These are phyloP conservation scores for Philopedon plagiatum DNA, from an alignment of 2,888 invertebrate species.

Conservation along the genomic window DNA sequence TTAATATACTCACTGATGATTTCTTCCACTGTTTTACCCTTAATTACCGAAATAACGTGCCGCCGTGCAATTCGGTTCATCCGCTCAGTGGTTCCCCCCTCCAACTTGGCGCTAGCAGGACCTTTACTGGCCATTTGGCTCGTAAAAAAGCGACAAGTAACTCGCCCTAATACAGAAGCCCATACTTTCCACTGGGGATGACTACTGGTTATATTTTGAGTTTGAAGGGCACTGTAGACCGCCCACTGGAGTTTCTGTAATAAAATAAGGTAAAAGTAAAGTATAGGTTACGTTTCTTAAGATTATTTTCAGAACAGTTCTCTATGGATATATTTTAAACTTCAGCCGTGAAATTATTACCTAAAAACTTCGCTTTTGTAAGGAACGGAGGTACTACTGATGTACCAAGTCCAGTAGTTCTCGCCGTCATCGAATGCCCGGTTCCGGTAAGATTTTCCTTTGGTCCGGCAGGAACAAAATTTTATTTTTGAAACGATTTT, in stretches of 20 bases:
- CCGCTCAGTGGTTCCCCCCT: slow-evolving; percentile 78
- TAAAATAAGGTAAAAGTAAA: too few relatives aligned
- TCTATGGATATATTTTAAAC: too few relatives aligned
- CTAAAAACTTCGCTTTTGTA: too few relatives aligned
- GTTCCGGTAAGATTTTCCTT: too few relatives aligned
- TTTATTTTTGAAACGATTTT: too few relatives aligned
- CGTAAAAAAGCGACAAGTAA: slow-evolving; percentile 77
- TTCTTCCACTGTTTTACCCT: slow-evolving; percentile 76
- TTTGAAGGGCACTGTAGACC: slow-evolving; percentile 81
- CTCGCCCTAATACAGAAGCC: slow-evolving; percentile 78
- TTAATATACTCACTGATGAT: slow-evolving; percentile 69
- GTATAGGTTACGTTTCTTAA: too few relatives aligned
- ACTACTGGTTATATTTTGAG: slow-evolving; percentile 78
- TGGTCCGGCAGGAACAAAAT: too few relatives aligned
- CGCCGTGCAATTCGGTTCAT: slow-evolving; percentile 80
- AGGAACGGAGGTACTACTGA: too few relatives aligned
- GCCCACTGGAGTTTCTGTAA: slow-evolving; percentile 86
- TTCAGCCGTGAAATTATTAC: too few relatives aligned
- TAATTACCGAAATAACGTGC: slow-evolving; percentile 76
- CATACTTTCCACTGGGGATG: slow-evolving; percentile 81
- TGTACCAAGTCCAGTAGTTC: too few relatives aligned
- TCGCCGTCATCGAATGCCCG: too few relatives aligned
- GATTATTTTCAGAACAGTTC: too few relatives aligned
- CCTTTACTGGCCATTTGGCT: slow-evolving; percentile 59
- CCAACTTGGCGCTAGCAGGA: slow-evolving; percentile 6